Percentiles rank a stretch among this genome's conserved stretches.
These are phyloP conservation scores for Caenorhabditis sulstoni DNA, from an alignment of 2,888 invertebrate species.

Conservation along the genomic window DNA sequence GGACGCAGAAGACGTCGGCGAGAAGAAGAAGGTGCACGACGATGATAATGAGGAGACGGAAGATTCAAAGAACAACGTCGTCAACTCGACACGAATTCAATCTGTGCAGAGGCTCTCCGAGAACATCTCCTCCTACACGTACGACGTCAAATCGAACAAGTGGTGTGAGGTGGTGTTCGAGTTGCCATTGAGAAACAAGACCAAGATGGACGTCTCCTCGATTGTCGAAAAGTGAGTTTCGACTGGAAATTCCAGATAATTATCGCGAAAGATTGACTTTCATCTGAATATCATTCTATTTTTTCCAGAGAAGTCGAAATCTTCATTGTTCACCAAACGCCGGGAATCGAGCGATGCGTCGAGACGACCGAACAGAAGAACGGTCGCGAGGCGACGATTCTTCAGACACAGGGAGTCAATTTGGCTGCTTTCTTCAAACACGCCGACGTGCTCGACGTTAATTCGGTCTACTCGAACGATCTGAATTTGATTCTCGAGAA, in stretches of 20 bases:
- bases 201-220: constrained; percentile 87
- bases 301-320: constrained; percentile 84
- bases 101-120: constrained; percentile 42
- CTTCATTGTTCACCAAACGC: constrained; percentile 85
- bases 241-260: constrained; percentile 7
- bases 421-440: constrained; percentile 91
- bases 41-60: constrained; percentile 31
- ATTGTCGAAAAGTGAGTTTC: constrained; percentile 84
- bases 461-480: constrained; percentile 89
- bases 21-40: constrained; percentile 80
- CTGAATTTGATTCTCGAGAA: constrained; percentile 89
- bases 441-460: constrained; percentile 86
- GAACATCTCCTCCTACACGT: constrained; percentile 84
- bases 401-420: constrained; percentile 97
- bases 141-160: constrained; percentile 86
- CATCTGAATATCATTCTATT: neutral
- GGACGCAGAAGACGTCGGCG: constrained; percentile 70
- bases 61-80: too few species aligned
- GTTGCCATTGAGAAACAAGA: constrained; percentile 82
- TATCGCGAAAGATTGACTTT: neutral
- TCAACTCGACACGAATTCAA: constrained; percentile 35
- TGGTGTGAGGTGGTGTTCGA: constrained; percentile 91
- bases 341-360: constrained; percentile 90
- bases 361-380: constrained; percentile 84
- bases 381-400: constrained; percentile 81